Conservation (phyloP, 2,797 vertebrate genomes). For the Ptychadena robeensis region DNA sequence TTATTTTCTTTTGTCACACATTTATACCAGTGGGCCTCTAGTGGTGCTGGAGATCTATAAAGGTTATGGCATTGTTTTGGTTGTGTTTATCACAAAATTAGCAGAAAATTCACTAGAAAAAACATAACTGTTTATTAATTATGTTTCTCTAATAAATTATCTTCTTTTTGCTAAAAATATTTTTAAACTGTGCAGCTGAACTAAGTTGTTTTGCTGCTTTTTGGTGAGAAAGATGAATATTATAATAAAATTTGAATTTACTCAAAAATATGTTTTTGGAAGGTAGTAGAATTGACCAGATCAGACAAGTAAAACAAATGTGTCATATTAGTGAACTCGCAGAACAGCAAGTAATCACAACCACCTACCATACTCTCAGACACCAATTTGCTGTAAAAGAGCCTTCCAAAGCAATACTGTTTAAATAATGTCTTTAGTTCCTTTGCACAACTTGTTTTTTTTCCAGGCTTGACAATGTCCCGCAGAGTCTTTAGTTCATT, state of each 20-base stretch:
- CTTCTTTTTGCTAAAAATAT: too few species aligned
- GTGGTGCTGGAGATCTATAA: too few species aligned
- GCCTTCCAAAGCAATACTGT: slow-evolving; percentile 42
- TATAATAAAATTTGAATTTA: not conserved
- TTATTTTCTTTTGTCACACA: too few species aligned
- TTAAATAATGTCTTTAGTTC: slow-evolving; percentile 59
- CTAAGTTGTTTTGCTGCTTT: too few species aligned
- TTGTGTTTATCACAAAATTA: too few species aligned
- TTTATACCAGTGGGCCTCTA: too few species aligned
- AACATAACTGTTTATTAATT: too few species aligned
- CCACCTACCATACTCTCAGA: slow-evolving; percentile 38
- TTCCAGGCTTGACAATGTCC: slow-evolving; percentile 31
- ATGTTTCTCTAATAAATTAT: too few species aligned
- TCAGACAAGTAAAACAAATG: slow-evolving; percentile 48
- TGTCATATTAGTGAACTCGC: slow-evolving; percentile 40
- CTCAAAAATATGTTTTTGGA: slow-evolving; percentile 17
- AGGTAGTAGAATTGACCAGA: slow-evolving; percentile 32
- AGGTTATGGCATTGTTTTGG: too few species aligned
- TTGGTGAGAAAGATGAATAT: not conserved
- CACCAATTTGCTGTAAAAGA: slow-evolving; percentile 50
- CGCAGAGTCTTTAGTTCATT: slow-evolving; percentile 54
- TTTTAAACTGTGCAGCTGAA: too few species aligned
- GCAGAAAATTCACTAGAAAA: too few species aligned
- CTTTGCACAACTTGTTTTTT: slow-evolving; percentile 41
- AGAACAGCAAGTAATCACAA: slow-evolving; percentile 44